Evolutionary conservation across 2,888 invertebrate species (phyloP).

Genomic region (Maniola hyperantus): DNA sequence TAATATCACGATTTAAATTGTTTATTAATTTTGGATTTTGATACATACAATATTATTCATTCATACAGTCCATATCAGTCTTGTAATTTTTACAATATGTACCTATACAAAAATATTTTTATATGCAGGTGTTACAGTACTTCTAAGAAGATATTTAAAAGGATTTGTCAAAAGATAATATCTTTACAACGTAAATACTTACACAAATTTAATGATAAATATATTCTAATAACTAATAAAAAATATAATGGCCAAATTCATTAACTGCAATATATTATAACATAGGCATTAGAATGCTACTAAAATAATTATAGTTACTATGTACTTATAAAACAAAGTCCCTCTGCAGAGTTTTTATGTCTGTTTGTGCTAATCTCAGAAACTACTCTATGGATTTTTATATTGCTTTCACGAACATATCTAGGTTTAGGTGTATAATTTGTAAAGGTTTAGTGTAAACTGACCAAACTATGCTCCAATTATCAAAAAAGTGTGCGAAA

Average conservation of each 20-base stretch:
- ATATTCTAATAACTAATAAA: not conserved
- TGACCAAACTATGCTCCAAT: no score
- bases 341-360: no score
- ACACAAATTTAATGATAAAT: constrained; percentile 1
- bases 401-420: no score
- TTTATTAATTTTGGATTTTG: constrained; percentile 44
- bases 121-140: not conserved
- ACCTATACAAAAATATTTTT: constrained; percentile 25
- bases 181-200: not conserved
- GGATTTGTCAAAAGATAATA: constrained; percentile 1
- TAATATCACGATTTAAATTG: constrained; percentile 48
- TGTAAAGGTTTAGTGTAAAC: no score
- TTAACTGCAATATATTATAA: not conserved
- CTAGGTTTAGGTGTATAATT: no score
- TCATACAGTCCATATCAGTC: constrained; percentile 35
- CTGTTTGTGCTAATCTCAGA: no score
- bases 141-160: not conserved
- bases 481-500: no score
- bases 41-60: constrained; percentile 28
- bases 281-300: not conserved
- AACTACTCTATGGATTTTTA: no score
- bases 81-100: constrained; percentile 26
- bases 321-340: no score
- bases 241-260: constrained; percentile 4
- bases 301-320: not conserved